phyloP scores from a whole-genome alignment of 2,797 vertebrate genomes.

The Schizopygopsis malacanthus region DNA sequence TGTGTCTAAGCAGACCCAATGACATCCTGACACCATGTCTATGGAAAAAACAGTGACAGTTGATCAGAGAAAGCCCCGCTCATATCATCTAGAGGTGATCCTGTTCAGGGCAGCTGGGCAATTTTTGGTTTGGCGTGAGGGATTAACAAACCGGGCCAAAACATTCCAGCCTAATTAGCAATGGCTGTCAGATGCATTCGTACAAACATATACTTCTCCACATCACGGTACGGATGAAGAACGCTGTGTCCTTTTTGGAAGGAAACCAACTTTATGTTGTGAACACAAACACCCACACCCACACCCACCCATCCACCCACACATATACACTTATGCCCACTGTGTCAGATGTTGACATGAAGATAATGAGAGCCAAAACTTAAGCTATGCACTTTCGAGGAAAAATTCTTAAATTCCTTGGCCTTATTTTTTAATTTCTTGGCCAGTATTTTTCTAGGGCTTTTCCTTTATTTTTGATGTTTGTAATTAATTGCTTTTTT shows the following conservation, averaged over 20 bases:
- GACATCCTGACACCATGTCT: conserved; percentile 53
- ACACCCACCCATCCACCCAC: conserved; percentile 23
- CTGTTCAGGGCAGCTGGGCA: conserved; percentile 71
- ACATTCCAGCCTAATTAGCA: conserved; percentile 82
- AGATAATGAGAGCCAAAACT: conserved; percentile 41
- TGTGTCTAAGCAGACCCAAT: conserved; percentile 57
- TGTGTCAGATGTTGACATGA: conserved; percentile 24
- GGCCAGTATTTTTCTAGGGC: neutral
- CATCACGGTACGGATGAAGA: conserved; percentile 16
- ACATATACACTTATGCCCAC: conserved; percentile 26
- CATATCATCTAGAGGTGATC: conserved; percentile 50
- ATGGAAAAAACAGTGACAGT: conserved; percentile 61
- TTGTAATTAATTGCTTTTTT: conserved; percentile 29
- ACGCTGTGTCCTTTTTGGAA: conserved; percentile 25
- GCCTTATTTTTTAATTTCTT: neutral
- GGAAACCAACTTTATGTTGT: conserved; percentile 20
- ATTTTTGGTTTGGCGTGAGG: conserved; percentile 72
- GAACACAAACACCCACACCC: conserved; percentile 33
- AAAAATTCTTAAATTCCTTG: conserved; percentile 14
- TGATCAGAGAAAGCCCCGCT: conserved; percentile 56
- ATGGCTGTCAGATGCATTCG: conserved; percentile 61
- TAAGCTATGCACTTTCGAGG: neutral
- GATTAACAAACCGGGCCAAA: conserved; percentile 75
- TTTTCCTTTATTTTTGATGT: neutral
- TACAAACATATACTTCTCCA: conserved; percentile 26